Percentiles rank a stretch among this genome's conserved stretches.
These are phyloP conservation scores for Drosophila colorata DNA, from an alignment of 2,888 invertebrate genomes.

Conservation along the genomic window DNA sequence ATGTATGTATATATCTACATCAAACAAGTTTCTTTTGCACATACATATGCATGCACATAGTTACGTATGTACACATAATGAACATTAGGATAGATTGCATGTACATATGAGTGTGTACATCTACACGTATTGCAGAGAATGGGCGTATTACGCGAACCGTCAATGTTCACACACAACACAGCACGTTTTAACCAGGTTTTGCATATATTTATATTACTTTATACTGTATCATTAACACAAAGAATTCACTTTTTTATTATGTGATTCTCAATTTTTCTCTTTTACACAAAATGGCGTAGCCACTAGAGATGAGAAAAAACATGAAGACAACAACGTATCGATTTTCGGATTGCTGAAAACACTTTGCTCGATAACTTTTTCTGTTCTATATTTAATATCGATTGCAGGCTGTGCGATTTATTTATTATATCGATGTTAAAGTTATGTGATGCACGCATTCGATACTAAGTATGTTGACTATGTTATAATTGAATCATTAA, in stretches of 20 bases:
- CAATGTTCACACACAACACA: conserved; percentile 9
- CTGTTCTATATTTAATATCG: conserved; percentile 4
- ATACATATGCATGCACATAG: conserved; percentile 20
- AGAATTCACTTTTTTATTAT: conserved; percentile 19
- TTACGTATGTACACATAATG: conserved; percentile 19
- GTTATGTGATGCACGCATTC: neutral
- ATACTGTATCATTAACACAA: conserved; percentile 9
- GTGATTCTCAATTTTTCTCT: conserved; percentile 61
- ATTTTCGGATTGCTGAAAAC: neutral
- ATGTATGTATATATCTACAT: conserved; percentile 21
- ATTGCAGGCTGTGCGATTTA: neutral
- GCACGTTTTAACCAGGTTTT: conserved; percentile 3
- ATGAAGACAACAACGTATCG: conserved; percentile 2
- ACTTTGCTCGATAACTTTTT: neutral
- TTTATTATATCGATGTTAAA: neutral
- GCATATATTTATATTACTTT: neutral
- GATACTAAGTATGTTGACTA: neutral
- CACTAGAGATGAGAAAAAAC: conserved; percentile 34
- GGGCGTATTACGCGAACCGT: conserved; percentile 5
- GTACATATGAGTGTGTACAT: conserved; percentile 4
- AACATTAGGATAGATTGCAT: conserved; percentile 24
- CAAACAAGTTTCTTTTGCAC: conserved; percentile 54
- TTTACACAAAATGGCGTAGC: conserved; percentile 66
- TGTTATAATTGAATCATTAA: neutral
- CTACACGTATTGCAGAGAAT: neutral